A percentile compares a stretch with the other conserved stretches of the same genome.
Conservation (phyloP, 2,113 vertebrate species). For the Zosterops japonicus region DNA sequence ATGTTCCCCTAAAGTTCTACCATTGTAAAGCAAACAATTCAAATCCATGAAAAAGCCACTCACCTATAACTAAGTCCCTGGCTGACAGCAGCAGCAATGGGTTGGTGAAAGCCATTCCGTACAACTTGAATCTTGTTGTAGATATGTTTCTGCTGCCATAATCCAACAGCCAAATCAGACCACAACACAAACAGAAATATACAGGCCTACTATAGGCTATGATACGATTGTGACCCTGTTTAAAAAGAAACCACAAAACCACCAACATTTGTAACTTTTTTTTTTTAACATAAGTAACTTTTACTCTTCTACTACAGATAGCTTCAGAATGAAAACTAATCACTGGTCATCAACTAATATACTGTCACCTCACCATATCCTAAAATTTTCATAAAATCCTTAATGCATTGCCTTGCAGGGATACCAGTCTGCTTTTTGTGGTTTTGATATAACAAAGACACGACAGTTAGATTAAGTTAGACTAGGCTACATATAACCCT, state of each 20-base stretch:
- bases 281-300: neutral
- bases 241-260: neutral
- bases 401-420: neutral
- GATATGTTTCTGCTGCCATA: slow-evolving; percentile 87
- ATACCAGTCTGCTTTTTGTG: neutral
- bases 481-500: neutral
- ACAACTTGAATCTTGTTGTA: slow-evolving; percentile 85
- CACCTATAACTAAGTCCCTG: slow-evolving; percentile 94
- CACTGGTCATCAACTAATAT: neutral
- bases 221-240: slow-evolving; percentile 96
- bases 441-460: neutral
- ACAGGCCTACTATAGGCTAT: slow-evolving; percentile 98
- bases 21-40: neutral
- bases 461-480: neutral
- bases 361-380: neutral
- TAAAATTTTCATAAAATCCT: neutral
- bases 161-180: slow-evolving; percentile 95
- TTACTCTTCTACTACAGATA: neutral
- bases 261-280: neutral
- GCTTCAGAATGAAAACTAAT: neutral
- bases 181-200: slow-evolving; percentile 98
- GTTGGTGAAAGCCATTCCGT: slow-evolving; percentile 91
- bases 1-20: neutral
- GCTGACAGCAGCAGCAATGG: slow-evolving; percentile 90
- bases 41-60: slow-evolving; percentile 40